These are phyloP conservation scores for Colletes latitarsis DNA, from an alignment of 1,140 invertebrate species.

Conservation along the genomic window DNA sequence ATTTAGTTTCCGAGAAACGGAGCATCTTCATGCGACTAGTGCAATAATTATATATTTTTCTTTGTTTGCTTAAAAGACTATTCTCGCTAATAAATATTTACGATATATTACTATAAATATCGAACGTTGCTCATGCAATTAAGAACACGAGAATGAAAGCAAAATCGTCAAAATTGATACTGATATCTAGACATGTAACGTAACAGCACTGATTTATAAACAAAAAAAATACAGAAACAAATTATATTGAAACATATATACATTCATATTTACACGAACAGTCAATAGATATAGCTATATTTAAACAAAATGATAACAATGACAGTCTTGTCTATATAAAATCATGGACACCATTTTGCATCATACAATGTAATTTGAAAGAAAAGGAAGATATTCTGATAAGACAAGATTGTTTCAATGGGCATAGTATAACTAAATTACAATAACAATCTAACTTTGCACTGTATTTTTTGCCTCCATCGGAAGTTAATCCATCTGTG, in stretches of 20 bases:
- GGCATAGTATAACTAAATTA: constrained; percentile 38
- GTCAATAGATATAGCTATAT: constrained; percentile 47
- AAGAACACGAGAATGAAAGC: constrained; percentile 5
- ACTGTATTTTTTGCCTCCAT: constrained; percentile 40
- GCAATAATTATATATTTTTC: constrained; percentile 6
- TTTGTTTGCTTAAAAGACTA: neutral
- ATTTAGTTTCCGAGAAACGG: neutral
- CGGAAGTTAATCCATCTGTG: constrained; percentile 4
- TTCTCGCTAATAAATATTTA: neutral
- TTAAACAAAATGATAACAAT: constrained; percentile 26
- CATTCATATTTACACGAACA: constrained; percentile 32
- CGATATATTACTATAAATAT: constrained; percentile 11
- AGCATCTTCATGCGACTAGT: neutral
- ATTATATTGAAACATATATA: constrained; percentile 32
- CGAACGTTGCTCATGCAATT: neutral
- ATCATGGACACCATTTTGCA: constrained; percentile 10
- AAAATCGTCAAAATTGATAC: constrained; percentile 34
- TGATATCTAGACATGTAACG: constrained; percentile 42
- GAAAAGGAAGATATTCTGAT: neutral
- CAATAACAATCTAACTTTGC: constrained; percentile 21
- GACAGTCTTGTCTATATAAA: constrained; percentile 31
- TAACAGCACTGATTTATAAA: constrained; percentile 36
- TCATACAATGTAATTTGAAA: constrained; percentile 4
- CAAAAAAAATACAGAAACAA: constrained; percentile 14
- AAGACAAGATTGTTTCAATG: constrained; percentile 39